Percentiles rank a stretch among this genome's conserved stretches.
Conservation (phyloP, 2,113 vertebrate species). For the Oenanthe melanoleuca region DNA sequence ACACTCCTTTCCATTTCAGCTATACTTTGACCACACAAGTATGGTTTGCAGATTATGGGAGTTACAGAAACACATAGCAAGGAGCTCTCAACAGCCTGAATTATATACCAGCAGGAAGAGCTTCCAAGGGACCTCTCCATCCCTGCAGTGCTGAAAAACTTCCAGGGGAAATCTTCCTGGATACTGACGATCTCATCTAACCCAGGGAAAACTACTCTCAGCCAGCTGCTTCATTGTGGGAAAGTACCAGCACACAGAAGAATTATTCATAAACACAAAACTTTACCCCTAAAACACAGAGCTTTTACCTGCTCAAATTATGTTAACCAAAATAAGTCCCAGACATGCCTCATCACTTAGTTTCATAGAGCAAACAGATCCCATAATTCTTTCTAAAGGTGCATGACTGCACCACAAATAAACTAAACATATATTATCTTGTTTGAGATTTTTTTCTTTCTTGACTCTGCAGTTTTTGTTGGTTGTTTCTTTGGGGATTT, state of each 20-base stretch:
- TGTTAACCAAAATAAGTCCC: neutral
- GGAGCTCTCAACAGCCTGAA: neutral
- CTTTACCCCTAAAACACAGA: neutral
- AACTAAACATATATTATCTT: neutral
- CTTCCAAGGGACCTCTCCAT: conserved; percentile 60
- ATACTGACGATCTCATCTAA: neutral
- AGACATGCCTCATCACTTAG: neutral
- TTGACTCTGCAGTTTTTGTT: neutral
- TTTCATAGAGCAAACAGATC: neutral
- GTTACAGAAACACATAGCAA: conserved; percentile 26
- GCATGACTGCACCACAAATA: neutral
- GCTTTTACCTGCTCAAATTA: neutral
- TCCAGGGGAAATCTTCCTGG: conserved; percentile 44
- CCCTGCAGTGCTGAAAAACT: conserved; percentile 49
- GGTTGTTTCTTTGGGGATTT: neutral
- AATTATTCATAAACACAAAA: neutral
- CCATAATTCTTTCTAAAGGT: neutral
- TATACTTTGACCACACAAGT: conserved; percentile 42
- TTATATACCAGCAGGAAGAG: conserved; percentile 30
- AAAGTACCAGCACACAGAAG: neutral
- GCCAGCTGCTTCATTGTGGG: neutral
- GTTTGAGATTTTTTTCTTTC: neutral
- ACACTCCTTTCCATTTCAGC: conserved; percentile 1
- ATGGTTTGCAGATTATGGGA: conserved; percentile 40
- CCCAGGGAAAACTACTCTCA: neutral